Conservation (phyloP, 2,113 vertebrate species). For the Nerophis ophidion region DNA sequence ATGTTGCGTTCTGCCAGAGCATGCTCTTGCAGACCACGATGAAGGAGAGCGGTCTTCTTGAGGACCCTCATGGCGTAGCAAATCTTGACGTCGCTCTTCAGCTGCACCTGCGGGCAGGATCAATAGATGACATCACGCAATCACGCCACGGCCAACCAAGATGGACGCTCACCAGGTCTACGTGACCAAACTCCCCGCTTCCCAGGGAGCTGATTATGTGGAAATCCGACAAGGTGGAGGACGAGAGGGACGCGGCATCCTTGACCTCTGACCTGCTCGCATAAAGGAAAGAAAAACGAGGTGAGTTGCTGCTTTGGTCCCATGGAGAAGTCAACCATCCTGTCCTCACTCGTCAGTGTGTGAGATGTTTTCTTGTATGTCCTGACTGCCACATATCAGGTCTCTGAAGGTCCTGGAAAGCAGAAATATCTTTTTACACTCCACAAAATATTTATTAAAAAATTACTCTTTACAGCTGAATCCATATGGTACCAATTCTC, state of each 20-base stretch:
- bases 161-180: slow-evolving; percentile 62
- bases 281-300: slow-evolving; percentile 4
- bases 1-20: slow-evolving; percentile 57
- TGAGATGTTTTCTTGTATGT: slow-evolving; percentile 30
- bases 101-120: slow-evolving; percentile 55
- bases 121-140: slow-evolving; percentile 36
- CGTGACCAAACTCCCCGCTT: slow-evolving; percentile 60
- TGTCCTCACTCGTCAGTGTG: slow-evolving; percentile 47
- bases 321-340: no score
- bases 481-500: background rate
- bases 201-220: slow-evolving; percentile 57
- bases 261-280: slow-evolving; percentile 42
- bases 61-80: slow-evolving; percentile 67
- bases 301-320: background rate
- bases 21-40: slow-evolving; percentile 47
- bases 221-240: slow-evolving; percentile 60
- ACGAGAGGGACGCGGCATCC: slow-evolving; percentile 36
- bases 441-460: background rate
- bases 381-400: slow-evolving; percentile 29
- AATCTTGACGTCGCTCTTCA: slow-evolving; percentile 48
- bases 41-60: slow-evolving; percentile 54
- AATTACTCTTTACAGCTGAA: background rate
- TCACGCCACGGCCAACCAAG: slow-evolving; percentile 21
- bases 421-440: background rate
- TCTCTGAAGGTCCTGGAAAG: slow-evolving; percentile 59